Percentiles rank a stretch among this genome's conserved stretches.
phyloP scores from a whole-genome alignment of 2,888 invertebrate species.

The Drosophila siamana region DNA sequence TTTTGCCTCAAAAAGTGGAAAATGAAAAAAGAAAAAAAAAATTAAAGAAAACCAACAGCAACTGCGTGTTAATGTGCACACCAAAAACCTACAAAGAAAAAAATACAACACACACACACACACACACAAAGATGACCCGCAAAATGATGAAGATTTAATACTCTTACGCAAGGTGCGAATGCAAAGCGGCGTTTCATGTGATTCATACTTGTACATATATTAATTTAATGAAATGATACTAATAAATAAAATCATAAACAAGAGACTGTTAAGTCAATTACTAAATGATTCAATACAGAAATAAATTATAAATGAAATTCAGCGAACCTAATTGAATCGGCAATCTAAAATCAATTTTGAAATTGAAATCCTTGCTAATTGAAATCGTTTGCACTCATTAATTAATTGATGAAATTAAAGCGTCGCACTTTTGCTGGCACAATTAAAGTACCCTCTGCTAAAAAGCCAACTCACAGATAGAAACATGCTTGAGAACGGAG shows the following conservation, averaged over 20 bases:
- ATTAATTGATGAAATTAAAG: slow-evolving; percentile 1
- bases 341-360: slow-evolving; percentile 1
- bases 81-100: slow-evolving; percentile 12
- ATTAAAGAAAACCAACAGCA: slow-evolving; percentile 48
- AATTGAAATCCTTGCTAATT: background rate
- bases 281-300: background rate
- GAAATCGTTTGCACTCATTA: background rate
- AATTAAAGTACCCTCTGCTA: background rate
- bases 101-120: too few species aligned
- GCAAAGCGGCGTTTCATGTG: background rate
- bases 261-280: background rate
- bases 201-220: too few species aligned
- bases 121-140: background rate
- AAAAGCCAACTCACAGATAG: slow-evolving; percentile 17
- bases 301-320: background rate
- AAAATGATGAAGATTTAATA: background rate
- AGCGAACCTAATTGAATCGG: background rate
- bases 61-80: slow-evolving; percentile 72
- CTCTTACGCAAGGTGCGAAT: background rate
- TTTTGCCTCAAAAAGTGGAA: slow-evolving; percentile 20
- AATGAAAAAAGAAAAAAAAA: slow-evolving; percentile 29
- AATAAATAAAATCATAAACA: background rate
- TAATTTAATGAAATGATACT: background rate
- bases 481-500: slow-evolving; percentile 9
- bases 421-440: background rate